Base-by-base conservation (phyloP, 2,797 vertebrate genomes). In the Crocidura indochinensis region DNA sequence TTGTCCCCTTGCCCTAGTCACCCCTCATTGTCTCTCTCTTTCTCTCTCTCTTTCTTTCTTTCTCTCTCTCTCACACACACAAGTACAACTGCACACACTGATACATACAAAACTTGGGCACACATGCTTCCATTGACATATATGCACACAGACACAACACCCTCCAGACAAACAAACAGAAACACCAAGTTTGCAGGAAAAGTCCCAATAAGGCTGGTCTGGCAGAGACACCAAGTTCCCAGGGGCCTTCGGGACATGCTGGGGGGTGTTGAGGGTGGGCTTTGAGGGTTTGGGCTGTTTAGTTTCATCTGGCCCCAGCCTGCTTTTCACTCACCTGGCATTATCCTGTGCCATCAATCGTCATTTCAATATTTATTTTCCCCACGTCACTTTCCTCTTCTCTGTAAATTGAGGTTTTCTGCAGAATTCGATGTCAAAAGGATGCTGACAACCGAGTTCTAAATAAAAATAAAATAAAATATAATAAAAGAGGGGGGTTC, bases 301-400 rank as follows among this genome's bases (percentile, higher is more conserved):
- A 62, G 76, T 90, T 82, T 80, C 76, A 24, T 69, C 82, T 77
- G 69, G 47, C 85, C 47, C 80, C 56, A 80, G 51, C 77, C 53
- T 24, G 3, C 0, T 84, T 93, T 77, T 53, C 86, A 65, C 56
- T 85, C 81, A 81, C 75, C 78, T 94, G 86, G 78, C 44, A 74
- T 80, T 72, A 22, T 82, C 29, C 73, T 85, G 49, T 73, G 71
- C 88, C 93, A 93, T 95, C 82, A 85, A 64, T 89, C 89, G 95
- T 71, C 75, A 67, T 88, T 95, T 86, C 88, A 76, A 92, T 79
- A 91, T 96, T 96, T 94, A 91, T 95, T 94, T 91, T 65, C 78
- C 74, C 75, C 73, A 73, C 24, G 47, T 79, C 47, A 31, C 80
- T 91, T 90, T 90, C 84, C 84, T 94, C 92, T 90, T 87, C 81